These are phyloP conservation scores for Smithornis capensis DNA, from an alignment of 2,113 vertebrate species.

Conservation along the genomic window DNA sequence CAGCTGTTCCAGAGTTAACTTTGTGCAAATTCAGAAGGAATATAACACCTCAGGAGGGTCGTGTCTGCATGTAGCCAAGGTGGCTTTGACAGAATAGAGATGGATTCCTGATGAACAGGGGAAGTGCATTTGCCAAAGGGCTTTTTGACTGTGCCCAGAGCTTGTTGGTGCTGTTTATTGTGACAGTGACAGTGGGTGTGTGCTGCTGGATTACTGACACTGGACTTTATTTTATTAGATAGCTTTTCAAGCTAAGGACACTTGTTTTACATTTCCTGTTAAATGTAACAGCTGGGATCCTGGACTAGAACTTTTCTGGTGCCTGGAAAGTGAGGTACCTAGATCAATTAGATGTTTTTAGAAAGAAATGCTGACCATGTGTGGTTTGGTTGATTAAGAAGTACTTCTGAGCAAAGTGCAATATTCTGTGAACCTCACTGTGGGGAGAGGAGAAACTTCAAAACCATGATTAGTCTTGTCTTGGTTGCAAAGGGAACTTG, in stretches of 20 bases:
- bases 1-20: background rate
- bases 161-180: background rate
- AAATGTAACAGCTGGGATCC: background rate
- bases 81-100: background rate
- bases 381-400: background rate
- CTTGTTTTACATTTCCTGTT: background rate
- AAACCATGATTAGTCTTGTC: rapidly evolving
- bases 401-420: background rate
- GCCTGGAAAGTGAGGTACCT: background rate
- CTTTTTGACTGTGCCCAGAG: background rate
- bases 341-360: background rate
- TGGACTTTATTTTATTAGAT: background rate
- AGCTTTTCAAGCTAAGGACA: background rate
- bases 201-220: background rate
- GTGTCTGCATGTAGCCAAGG: background rate
- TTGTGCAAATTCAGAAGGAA: background rate
- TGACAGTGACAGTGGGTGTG: background rate
- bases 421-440: background rate
- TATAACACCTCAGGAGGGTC: background rate
- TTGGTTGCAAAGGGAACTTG: background rate
- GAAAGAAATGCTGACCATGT: background rate
- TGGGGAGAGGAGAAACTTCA: background rate
- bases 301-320: background rate
- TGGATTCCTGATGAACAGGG: background rate
- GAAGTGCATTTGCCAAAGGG: background rate